Base-by-base conservation (phyloP, 2,113 vertebrate species). In the Podilymbus podiceps region DNA sequence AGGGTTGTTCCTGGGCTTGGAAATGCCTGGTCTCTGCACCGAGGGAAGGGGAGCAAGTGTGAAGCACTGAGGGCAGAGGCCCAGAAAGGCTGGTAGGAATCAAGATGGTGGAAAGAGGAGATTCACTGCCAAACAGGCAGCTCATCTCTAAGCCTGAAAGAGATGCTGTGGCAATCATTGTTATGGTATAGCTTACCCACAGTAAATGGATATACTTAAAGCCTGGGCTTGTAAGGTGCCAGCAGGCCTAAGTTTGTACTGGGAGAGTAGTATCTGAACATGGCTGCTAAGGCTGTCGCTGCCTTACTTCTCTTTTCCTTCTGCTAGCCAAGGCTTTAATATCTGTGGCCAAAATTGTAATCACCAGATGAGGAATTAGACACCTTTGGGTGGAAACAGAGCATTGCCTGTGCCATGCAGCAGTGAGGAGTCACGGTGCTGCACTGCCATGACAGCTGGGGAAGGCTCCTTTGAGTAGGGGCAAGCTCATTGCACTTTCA, bases 401-500 rank as follows among this genome's bases (percentile, higher is more conserved):
- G 25, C 23, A 3, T 1, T 19, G 56, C 23, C 84, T n/a, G 42
- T 24, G 71, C 30, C 2, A 0, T 0, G 5, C 30, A 16, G 52
- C 18, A 8, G 8, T 5, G 55, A 56, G 44, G 58, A 53, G 35
- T 27, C 24, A 7, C 8, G 14, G 31, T 4, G 18, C 53, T 33
- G 47, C 4, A 1, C 30, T 2, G 4, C 58, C 0, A 0, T 12
- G 35, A 66, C 69, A 47, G 20, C 69, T 33, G 46, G 16, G 50
- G 8, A 40, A 49, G 21, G 22, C 20, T 84, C 15, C 15, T 12
- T 0, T 4, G 2, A n/a, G 38, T 1, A 15, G 0, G 0, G 24
- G 8, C 56, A 50, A 22, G 11, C 49, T 49, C 49, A 5, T 14
- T 47, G 27, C 56, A 12, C 46, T 38, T 30, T 38, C 21, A 40